Evolutionary conservation across 2,888 invertebrate genomes (phyloP).

Genomic region (Embidobia sp.): DNA sequence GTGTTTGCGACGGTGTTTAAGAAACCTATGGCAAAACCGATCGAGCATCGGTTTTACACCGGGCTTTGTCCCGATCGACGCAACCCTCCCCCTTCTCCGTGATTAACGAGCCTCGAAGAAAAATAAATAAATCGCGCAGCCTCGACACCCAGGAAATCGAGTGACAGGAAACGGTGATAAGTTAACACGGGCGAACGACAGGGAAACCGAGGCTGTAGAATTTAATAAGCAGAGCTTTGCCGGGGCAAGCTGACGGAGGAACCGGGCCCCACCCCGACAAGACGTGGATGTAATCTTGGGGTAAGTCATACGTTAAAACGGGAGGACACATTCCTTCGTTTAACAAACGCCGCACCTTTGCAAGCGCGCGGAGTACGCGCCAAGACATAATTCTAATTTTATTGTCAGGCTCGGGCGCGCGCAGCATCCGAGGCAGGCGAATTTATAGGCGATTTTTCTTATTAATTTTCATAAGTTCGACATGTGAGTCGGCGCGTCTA

Average conservation of each 20-base stretch:
- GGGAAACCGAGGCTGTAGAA: conserved; percentile 69
- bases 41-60: too few relatives aligned
- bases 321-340: conserved; percentile 77
- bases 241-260: conserved; percentile 63
- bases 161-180: conserved; percentile 39
- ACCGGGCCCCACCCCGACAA: conserved; percentile 66
- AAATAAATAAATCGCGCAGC: conserved; percentile 1
- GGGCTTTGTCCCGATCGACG: too few relatives aligned
- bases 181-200: conserved; percentile 50
- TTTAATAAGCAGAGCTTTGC: conserved; percentile 75
- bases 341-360: conserved; percentile 75
- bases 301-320: conserved; percentile 78
- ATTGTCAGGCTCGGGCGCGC: conserved; percentile 75
- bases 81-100: too few relatives aligned
- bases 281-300: conserved; percentile 80
- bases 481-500: conserved; percentile 72
- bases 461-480: conserved; percentile 82
- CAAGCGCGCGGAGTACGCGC: conserved; percentile 15
- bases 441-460: conserved; percentile 81
- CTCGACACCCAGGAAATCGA: conserved; percentile 14
- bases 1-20: too few relatives aligned
- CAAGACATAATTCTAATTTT: conserved; percentile 80
- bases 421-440: conserved; percentile 69
- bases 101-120: neutral
- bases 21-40: too few relatives aligned